Conservation (phyloP, 2,888 invertebrate genomes). For the Helobdella robusta region DNA sequence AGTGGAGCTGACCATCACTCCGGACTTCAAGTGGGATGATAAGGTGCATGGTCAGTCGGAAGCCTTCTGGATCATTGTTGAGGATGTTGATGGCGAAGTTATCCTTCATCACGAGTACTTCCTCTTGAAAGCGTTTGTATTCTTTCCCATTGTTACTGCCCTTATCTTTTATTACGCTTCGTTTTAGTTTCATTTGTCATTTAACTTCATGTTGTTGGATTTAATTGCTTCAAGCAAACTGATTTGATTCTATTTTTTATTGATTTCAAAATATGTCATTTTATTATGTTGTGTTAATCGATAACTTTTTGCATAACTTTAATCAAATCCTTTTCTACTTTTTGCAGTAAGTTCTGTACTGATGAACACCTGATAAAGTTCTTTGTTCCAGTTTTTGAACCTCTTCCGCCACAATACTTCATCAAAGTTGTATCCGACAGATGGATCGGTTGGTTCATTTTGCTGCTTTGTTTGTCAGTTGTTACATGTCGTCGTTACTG, state of each 20-base stretch:
- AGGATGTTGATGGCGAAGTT: conserved; percentile 57
- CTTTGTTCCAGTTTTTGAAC: conserved; percentile 96
- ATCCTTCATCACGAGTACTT: conserved; percentile 91
- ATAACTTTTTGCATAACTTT: neutral
- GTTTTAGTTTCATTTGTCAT: neutral
- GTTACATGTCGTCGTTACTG: neutral
- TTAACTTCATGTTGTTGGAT: neutral
- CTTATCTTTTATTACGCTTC: neutral
- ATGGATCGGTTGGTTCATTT: conserved; percentile 52
- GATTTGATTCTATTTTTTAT: neutral
- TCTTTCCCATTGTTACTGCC: neutral
- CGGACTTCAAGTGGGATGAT: conserved; percentile 99
- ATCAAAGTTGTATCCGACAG: conserved; percentile 57
- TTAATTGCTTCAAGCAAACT: conserved; percentile 1
- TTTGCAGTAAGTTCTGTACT: conserved; percentile 68
- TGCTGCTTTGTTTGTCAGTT: neutral
- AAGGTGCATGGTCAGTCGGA: conserved; percentile 66
- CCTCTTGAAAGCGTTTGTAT: conserved; percentile 63
- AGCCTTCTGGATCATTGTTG: conserved; percentile 59
- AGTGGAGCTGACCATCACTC: conserved; percentile 90
- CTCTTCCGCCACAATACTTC: conserved; percentile 94
- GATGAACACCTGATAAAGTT: conserved; percentile 95
- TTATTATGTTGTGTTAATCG: neutral
- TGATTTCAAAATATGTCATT: neutral
- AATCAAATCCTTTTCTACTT: neutral